Base-by-base conservation (phyloP, 2,113 vertebrate genomes). In the Myotis lucifugus region DNA sequence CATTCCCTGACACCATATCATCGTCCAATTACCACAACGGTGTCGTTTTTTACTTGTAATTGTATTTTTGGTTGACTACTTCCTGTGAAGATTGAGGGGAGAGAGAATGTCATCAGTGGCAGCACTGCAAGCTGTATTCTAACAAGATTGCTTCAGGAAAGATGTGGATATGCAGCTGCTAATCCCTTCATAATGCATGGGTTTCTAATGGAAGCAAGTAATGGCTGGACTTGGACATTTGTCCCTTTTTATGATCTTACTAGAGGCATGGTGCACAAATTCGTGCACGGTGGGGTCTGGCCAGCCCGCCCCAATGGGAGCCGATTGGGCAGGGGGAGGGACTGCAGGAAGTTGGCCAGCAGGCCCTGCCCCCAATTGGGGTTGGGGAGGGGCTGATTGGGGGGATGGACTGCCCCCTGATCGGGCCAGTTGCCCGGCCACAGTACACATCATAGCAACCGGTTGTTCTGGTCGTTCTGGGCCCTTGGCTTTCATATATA, bases 11-110 rank as follows among this genome's bases (percentile, higher is more conserved):
- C 42, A 93, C 83, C 54, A 32, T 70, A 74, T 92, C 87, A 96
- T 85, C 95, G 94, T 93, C 59, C 78, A 94, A 96, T 92, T 85
- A 93, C 9, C 12, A n/a, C 66, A 78, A 92, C 18, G 95, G 64
- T 25, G 74, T 67, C 81, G 85, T 90, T 95, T 90, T 70, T 90
- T 50, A 85, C 54, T 74, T 90, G 66, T 79, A 96, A 96, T 96
- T 94, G 77, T 46, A 69, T 85, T 96, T 93, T 85, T 73, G 81
- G 48, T 70, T 77, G 77, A 79, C 89, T 93, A 27, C 67, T 93
- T 91, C 90, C 84, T 61, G 29, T 81, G 27, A 84, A 91, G 90
- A 89, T 6, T 23, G 42, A 81, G 40, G 27, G 76, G 64, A 40
- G 32, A 54, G 9, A 40, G 29, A 52, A 85, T 76, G 34, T 17